Percentiles rank a stretch among this genome's conserved stretches.
Conservation (phyloP, 2,113 vertebrate species). For the Phaethon lepturus region DNA sequence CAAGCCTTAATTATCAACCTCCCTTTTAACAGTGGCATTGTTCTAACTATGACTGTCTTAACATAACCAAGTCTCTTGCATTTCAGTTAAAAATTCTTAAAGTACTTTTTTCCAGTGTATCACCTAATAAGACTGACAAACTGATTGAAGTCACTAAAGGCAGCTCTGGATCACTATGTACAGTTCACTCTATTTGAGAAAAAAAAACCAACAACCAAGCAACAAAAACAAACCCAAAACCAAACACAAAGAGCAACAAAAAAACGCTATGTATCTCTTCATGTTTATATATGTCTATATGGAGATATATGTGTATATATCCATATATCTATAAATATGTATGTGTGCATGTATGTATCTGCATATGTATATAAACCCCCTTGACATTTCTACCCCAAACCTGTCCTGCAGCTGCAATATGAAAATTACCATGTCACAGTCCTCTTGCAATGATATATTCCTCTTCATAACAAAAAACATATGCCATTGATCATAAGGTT, state of each 20-base stretch:
- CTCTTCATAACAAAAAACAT: background rate
- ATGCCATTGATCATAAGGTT: background rate
- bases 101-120: background rate
- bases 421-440: background rate
- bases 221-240: background rate
- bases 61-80: background rate
- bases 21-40: background rate
- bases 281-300: background rate
- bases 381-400: background rate
- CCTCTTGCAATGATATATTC: background rate
- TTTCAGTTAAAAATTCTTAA: conserved; percentile 1
- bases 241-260: background rate
- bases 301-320: background rate
- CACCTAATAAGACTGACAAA: background rate
- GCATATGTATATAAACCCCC: background rate
- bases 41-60: background rate
- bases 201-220: background rate
- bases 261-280: background rate
- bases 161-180: background rate
- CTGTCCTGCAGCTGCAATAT: background rate
- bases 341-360: background rate
- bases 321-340: background rate
- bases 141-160: background rate
- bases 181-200: background rate
- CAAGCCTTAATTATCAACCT: background rate